Evolutionary conservation across 2,113 vertebrate species (phyloP), one percentile per base, ranked within the genome.

Genomic region (Solea solea): DNA sequence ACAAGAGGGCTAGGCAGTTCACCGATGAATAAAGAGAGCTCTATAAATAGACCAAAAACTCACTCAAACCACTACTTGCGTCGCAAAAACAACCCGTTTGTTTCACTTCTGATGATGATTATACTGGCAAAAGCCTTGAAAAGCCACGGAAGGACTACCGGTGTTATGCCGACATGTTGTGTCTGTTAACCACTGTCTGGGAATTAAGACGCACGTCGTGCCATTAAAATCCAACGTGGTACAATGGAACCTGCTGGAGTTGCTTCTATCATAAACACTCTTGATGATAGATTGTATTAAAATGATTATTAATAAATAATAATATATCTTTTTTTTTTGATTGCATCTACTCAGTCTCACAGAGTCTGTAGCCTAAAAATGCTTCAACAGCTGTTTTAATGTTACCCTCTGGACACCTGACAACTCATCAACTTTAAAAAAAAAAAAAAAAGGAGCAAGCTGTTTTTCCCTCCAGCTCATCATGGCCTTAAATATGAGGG

Each of bases 151-250:
- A 27, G 50, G 62, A 44, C 48, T 53, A 62, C 1, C 28, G 12
- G 28, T 69, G 69, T 82, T 80, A 67, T 74, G 74, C 72, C 68
- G 79, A 74, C 63, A 76, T 63, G 54, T 71, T 46, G 44, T 63
- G 4, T 73, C 16, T 80, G 57, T 64, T 71, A 52, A 70, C 34
- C 42, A 48, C 54, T 16, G 72, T 71, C 64, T 66, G 51, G 49
- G 15, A 76, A 28, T 58, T 12, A 34, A 46, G 8, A 48, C 61
- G 12, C 28, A 34, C 5, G 5, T 34, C 5, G 28, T 76, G 60
- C 57, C 10, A 48, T 12, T 46, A 39, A 7, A 58, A 16, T 53
- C 34, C 51, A 28, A 14, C 34, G 34, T 34, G 34, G 34, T 34
- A 12, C 42, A 9, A 45, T 13, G 45, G 45, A 13, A 10, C 9